A percentile compares a stretch with the other conserved stretches of the same genome.
phyloP scores from a whole-genome alignment of 2,113 vertebrate species.

The Mustela lutreola region DNA sequence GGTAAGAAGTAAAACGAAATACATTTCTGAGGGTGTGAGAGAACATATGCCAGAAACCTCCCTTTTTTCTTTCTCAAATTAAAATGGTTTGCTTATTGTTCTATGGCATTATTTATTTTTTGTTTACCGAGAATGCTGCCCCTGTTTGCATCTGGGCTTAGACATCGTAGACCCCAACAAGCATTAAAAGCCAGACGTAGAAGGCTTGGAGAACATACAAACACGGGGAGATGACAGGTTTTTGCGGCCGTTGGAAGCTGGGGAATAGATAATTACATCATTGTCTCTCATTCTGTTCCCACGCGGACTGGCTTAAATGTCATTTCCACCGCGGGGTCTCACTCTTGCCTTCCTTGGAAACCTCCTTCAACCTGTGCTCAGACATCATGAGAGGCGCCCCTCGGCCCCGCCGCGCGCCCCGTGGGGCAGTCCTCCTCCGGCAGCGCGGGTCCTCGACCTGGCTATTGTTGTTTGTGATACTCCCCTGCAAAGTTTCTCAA shows the following conservation, averaged over 20 bases:
- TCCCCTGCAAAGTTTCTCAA: slow-evolving; percentile 98
- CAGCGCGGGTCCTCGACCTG: slow-evolving; percentile 95
- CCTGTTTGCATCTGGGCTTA: slow-evolving; percentile 59
- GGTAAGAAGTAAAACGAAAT: slow-evolving; percentile 35
- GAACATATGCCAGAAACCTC: slow-evolving; percentile 12
- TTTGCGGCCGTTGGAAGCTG: slow-evolving; percentile 76
- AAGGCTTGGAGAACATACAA: slow-evolving; percentile 64
- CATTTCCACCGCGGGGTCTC: slow-evolving; percentile 89
- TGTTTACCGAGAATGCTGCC: slow-evolving; percentile 29
- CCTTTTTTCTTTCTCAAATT: slow-evolving; percentile 67
- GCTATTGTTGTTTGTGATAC: slow-evolving; percentile 98
- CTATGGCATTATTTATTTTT: neutral
- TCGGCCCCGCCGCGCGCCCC: slow-evolving; percentile 80
- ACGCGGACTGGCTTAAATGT: slow-evolving; percentile 96
- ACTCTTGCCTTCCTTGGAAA: slow-evolving; percentile 83
- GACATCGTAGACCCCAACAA: slow-evolving; percentile 13
- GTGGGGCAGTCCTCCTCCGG: slow-evolving; percentile 91
- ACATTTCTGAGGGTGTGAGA: neutral
- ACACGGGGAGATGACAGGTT: slow-evolving; percentile 77
- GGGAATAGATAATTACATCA: slow-evolving; percentile 93
- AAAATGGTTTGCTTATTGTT: neutral
- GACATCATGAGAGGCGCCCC: slow-evolving; percentile 89
- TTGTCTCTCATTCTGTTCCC: slow-evolving; percentile 92
- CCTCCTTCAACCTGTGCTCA: slow-evolving; percentile 89
- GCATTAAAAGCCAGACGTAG: neutral